Evolutionary conservation across 2,888 invertebrate genomes (phyloP).

Genomic region (Drosophila kanekoi): DNA sequence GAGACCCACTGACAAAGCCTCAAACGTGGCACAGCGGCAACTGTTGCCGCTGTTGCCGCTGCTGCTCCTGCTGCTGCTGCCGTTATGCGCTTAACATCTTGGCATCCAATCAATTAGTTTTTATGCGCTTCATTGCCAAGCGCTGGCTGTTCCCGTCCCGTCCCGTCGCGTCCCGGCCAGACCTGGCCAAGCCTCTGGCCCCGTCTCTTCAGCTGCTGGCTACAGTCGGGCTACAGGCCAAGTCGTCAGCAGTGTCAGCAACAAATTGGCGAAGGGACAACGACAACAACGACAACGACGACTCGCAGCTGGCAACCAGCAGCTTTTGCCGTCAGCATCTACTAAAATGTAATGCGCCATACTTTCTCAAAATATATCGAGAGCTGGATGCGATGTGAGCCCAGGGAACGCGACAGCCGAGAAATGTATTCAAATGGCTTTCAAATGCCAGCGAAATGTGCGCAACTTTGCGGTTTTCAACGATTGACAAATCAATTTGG

Average conservation of each 20-base stretch:
- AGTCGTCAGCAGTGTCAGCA: slow-evolving; percentile 75
- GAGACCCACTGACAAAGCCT: slow-evolving; percentile 62
- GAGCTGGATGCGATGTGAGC: slow-evolving; percentile 32
- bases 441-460: slow-evolving; percentile 77
- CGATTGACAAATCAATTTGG: slow-evolving; percentile 79
- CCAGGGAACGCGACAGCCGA: slow-evolving; percentile 17
- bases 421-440: slow-evolving; percentile 75
- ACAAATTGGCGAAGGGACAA: slow-evolving; percentile 79
- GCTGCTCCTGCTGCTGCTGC: slow-evolving; percentile 61
- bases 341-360: slow-evolving; percentile 67
- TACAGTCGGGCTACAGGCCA: slow-evolving; percentile 34
- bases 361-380: slow-evolving; percentile 64
- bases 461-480: slow-evolving; percentile 70
- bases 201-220: slow-evolving; percentile 9
- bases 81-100: slow-evolving; percentile 77
- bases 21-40: slow-evolving; percentile 54
- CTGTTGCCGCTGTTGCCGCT: slow-evolving; percentile 35
- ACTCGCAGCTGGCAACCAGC: slow-evolving; percentile 73
- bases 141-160: slow-evolving; percentile 33
- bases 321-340: slow-evolving; percentile 57
- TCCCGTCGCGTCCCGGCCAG: slow-evolving; percentile 35
- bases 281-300: slow-evolving; percentile 53
- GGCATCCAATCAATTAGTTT: slow-evolving; percentile 82
- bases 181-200: slow-evolving; percentile 66
- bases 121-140: slow-evolving; percentile 77